Base-by-base conservation (phyloP, 1,140 invertebrate genomes). In the Hestina assimilis region DNA sequence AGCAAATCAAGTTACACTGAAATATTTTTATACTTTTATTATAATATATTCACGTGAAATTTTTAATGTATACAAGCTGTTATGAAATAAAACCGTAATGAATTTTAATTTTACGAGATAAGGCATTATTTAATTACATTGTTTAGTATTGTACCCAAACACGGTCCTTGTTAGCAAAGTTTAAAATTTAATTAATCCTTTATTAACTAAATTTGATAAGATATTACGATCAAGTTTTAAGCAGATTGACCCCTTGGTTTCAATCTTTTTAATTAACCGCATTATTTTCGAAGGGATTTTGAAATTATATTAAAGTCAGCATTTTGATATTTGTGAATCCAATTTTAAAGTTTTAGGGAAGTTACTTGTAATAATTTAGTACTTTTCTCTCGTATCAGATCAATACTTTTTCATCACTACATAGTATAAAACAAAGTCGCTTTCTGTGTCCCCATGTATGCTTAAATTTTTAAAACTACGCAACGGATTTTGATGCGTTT, bases 171-270 rank as follows among this genome's bases (percentile, higher is more conserved):
- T 69, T 69, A 73, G 67, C 52, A 17, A 55, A 70, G 63, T 68
- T 73, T 50, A 47, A 59, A 69, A 69, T 72, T 71, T 67, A 69
- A 77, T 72, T 75, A 77, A 75, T 69, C 66, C 74, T 63, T 76
- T 72, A 66, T 75, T 63, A 45, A 60, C 48, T 51, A 62, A 68
- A 76, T 76, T 67, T 66, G 70, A 73, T 76, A 72, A 69, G 64
- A 59, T 56, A 67, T 70, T 67, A 72, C 60, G 60, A 64, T 31
- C 28, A 74, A 74, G 67, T 76, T 73, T 71, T 33, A 24, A 14
- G 23, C 17, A 21, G 31, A 38, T 31, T 38, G 47, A 50, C 47
- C 47, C 33, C 17, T 50, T 21, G 33, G 29, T 15, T 24, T 40
- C 20, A 50, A 50, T 50, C 33, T 50, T 24, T 38, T 40, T 50